Percentiles rank a stretch among this genome's conserved stretches.
phyloP scores from a whole-genome alignment of 53 echinoderm and acorn worm genomes.

The Echinarachnius parma region DNA sequence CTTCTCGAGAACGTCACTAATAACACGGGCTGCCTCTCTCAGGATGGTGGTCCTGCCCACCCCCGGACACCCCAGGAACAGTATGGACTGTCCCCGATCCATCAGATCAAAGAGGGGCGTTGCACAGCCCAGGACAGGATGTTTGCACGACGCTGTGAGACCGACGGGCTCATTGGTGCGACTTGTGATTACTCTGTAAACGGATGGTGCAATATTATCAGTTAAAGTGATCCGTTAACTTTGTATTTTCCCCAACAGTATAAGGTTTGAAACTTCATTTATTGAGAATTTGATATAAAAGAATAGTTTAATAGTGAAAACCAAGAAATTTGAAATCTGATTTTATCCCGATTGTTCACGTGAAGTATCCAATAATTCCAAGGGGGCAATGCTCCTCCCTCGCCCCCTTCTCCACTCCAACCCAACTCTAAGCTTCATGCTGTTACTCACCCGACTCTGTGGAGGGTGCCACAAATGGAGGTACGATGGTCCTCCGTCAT shows the following conservation, averaged over 20 bases:
- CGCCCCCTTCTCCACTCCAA: too few relatives aligned
- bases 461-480: constrained; percentile 14
- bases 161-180: constrained; percentile 44
- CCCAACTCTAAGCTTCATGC: too few relatives aligned
- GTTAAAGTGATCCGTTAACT: too few relatives aligned
- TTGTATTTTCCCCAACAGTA: too few relatives aligned
- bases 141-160: constrained; percentile 30
- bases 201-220: too few relatives aligned
- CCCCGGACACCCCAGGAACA: constrained; percentile 50
- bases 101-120: constrained; percentile 55
- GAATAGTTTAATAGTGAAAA: too few relatives aligned
- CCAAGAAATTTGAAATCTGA: too few relatives aligned
- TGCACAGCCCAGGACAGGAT: constrained; percentile 50
- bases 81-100: constrained; percentile 39
- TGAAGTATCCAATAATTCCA: too few relatives aligned
- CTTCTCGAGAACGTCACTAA: constrained; percentile 44
- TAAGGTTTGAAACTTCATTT: too few relatives aligned
- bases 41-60: constrained; percentile 60
- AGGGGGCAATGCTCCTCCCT: too few relatives aligned
- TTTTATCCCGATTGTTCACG: too few relatives aligned
- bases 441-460: constrained; percentile 27
- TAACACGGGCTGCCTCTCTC: constrained; percentile 54
- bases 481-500: background rate
- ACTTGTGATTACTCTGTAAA: constrained; percentile 48
- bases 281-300: too few relatives aligned